Evolutionary conservation across 2,797 vertebrate species (phyloP), one percentile per base, ranked within the genome.

Genomic region (Dendrocincla fuliginosa): DNA sequence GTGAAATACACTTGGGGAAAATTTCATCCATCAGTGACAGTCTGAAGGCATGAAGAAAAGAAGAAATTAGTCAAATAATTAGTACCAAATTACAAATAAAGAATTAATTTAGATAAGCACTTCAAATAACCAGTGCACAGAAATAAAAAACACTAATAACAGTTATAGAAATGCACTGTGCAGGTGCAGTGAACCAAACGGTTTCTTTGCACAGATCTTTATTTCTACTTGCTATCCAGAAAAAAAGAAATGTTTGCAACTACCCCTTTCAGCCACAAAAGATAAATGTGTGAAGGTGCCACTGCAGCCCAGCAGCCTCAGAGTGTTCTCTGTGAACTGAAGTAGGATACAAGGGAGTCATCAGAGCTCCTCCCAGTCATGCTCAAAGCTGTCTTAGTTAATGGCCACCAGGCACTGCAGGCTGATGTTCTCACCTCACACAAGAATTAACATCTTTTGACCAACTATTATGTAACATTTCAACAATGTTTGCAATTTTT

Each of bases 21-120:
- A 49, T 3, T 15, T 50, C 47, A 77, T 41, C n/a, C 6, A 32
- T 76, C 20, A 39, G n/a, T 35, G 25, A 33, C 18, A 56, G 55
- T 63, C 61, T 69, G 32, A 61, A 87, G 84, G 71, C 19, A 44
- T 3, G 24, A 64, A 61, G 89, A 50, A 64, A 71, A 56, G 32
- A 53, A 73, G 2, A 87, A 90, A 83, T 30, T 35, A 79, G 46
- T 65, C 22, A 81, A 92, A 86, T 63, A 77, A 74, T 94, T 68
- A 75, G 22, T 53, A 69, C 10, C 27, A 68, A 70, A 78, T 59
- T 55, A 67, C 44, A 88, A 83, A 84, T 47, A 71, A 53, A 61
- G 15, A 81, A 68, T 33, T 0, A 88, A 47, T 86, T 87, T 74
- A 74, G 73, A 71, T 49, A 91, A 87, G 87, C 5, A 27, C 14